Evolutionary conservation across 2,888 invertebrate species (phyloP), one percentile per base, ranked within the genome.

Genomic region (Pseudeuparius sepicola): DNA sequence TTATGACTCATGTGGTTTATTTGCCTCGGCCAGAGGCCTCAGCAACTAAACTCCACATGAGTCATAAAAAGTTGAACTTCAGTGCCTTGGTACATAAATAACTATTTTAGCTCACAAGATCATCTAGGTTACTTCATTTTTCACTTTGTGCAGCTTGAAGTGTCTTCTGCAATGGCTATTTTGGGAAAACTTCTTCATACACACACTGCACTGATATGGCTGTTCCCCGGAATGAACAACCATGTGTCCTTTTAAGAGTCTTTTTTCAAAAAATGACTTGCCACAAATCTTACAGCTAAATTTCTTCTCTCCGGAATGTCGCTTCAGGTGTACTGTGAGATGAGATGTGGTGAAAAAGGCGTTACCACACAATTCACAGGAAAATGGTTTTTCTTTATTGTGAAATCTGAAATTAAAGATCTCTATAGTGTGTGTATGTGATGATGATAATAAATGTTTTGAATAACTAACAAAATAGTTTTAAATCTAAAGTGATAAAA

Each of bases 191-290:
- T 48, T 43, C 39, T 55, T 56, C 1, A 48, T 34, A 38, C 73
- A 73, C 12, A 59, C 39, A 12, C 62, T 61, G 54, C 75, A 75
- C 17, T 61, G 60, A 52, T 68, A 68, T 3, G 73, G 73, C 50
- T 71, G 73, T 43, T 73, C 69, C 14, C 73, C 66, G 2, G 70
- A 70, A 49, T 73, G 73, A 27, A 64, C 66, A n/a, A 70, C 48
- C 32, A 68, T 51, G 48, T 75, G 75, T 16, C 68, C 61, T 38
- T 55, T 55, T 37, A 72, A 51, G 55, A 68, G 66, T 28, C 68
- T 63, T 15, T 66, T 67, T 24, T 70, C 55, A 1, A 68, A 60
- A 32, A 70, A 65, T 3, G 64, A 60, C 43, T 73, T 69, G 7
- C 62, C 65, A 52, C 75, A 75, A 28, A 66, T 62, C 12, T 61